Evolutionary conservation across 2,888 invertebrate genomes (phyloP), one percentile per base, ranked within the genome.

Genomic region (Chrysopilus asiliformis): DNA sequence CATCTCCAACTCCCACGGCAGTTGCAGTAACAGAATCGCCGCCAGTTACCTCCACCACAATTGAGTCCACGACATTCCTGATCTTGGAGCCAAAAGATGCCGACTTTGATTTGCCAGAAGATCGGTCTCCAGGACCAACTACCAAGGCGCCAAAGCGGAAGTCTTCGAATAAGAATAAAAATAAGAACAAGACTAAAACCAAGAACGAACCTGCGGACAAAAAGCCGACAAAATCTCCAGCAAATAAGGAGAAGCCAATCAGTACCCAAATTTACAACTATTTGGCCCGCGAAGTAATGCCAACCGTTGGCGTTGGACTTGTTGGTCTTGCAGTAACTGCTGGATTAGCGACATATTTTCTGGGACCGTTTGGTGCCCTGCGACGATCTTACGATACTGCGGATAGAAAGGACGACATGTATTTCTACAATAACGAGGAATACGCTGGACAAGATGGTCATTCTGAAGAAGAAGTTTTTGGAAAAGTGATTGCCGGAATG

Each of bases 251-350:
- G 2, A 71, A 78, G 37, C 77, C 79, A 2, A 68, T 82, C 1
- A 71, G 77, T 8, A 77, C 80, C 1, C 76, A 80, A 54, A 72
- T 83, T 17, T 83, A 82, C 51, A 82, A 79, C 49, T 83, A 79
- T 49, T 60, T 83, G 26, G 79, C 81, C 3, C 68, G 82, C 47
- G 82, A 83, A 65, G 77, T 83, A 1, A 81, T 83, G 77, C 82
- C 83, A 1, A 79, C 79, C 19, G 79, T 83, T 14, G 82, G 83
- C 1, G 77, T 82, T 1, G 81, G 83, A 47, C 61, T 83, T 14
- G 72, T 82, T 9, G 82, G 83, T 2, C 57, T 83, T 27, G 76
- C 82, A 41, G 72, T 82, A 41, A 70, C 79, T 25, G 77, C 79
- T 3, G 83, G 83, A 3, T 56, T 83, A 22, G 83, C 83, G 20